These are phyloP conservation scores for Trichechus manatus DNA, from an alignment of 2,113 vertebrate species.

Conservation along the genomic window DNA sequence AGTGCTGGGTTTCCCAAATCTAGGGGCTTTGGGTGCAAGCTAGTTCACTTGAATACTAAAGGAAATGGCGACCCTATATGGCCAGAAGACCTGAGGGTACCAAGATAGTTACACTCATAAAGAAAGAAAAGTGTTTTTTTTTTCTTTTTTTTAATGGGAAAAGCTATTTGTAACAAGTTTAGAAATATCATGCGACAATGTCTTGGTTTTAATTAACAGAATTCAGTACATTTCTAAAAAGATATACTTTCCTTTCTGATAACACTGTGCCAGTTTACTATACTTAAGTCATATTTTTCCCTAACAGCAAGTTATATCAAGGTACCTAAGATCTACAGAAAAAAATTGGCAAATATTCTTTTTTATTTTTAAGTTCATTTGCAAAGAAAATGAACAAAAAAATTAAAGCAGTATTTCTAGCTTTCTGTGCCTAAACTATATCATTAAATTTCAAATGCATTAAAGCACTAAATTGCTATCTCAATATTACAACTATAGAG, in stretches of 20 bases:
- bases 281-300: background rate
- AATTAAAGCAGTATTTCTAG: background rate
- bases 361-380: constrained; percentile 67
- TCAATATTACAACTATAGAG: background rate
- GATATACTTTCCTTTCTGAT: constrained; percentile 17
- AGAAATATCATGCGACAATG: background rate
- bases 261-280: constrained; percentile 10
- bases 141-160: background rate
- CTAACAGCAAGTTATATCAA: constrained; percentile 46
- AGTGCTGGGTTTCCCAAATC: background rate
- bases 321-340: background rate
- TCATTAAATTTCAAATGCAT: constrained; percentile 17
- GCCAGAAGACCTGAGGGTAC: background rate
- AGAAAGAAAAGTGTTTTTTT: background rate
- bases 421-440: constrained; percentile 46
- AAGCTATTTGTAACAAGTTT: background rate
- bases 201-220: constrained; percentile 41
- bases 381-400: constrained; percentile 7
- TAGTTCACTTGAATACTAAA: background rate
- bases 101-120: background rate
- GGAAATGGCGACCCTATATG: background rate
- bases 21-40: accelerated
- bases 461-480: background rate
- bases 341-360: constrained; percentile 9
- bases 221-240: constrained; percentile 53